Evolutionary conservation across 2,113 vertebrate species (phyloP).

Genomic region (Daphoenositta chrysoptera): DNA sequence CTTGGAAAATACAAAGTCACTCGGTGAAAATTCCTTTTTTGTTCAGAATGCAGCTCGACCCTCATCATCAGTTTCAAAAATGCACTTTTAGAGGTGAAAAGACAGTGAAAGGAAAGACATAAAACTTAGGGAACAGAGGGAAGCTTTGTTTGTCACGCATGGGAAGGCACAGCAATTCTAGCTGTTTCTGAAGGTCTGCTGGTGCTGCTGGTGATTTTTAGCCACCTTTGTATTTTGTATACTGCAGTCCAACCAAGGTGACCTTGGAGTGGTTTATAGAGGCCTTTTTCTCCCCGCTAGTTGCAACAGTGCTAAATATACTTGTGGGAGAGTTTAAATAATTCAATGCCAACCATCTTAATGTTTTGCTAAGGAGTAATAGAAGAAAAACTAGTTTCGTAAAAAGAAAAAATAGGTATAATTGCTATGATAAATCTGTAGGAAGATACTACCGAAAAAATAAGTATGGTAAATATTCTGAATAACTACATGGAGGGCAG

Average conservation of each 20-base stretch:
- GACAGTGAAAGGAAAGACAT: conserved; percentile 35
- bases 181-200: background rate
- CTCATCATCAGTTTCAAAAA: conserved; percentile 37
- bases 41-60: conserved; percentile 16
- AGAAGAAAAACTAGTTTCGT: conserved; percentile 30
- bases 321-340: conserved; percentile 47
- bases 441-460: background rate
- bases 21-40: background rate
- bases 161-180: background rate
- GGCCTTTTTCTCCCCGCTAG: conserved; percentile 46
- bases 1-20: background rate
- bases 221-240: background rate
- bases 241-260: conserved; percentile 17
- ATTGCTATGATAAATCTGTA: background rate
- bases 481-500: background rate
- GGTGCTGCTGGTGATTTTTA: conserved; percentile 4
- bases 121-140: background rate
- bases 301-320: conserved; percentile 23
- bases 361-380: conserved; percentile 35
- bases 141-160: background rate
- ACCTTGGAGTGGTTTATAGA: conserved; percentile 31
- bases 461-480: background rate
- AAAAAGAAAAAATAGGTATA: conserved; percentile 28
- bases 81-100: conserved; percentile 67
- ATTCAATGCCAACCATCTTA: conserved; percentile 56